A percentile compares a stretch with the other conserved stretches of the same genome.
phyloP scores from a whole-genome alignment of 1,140 invertebrate species.

The Phymorhynchus buccinoides region DNA sequence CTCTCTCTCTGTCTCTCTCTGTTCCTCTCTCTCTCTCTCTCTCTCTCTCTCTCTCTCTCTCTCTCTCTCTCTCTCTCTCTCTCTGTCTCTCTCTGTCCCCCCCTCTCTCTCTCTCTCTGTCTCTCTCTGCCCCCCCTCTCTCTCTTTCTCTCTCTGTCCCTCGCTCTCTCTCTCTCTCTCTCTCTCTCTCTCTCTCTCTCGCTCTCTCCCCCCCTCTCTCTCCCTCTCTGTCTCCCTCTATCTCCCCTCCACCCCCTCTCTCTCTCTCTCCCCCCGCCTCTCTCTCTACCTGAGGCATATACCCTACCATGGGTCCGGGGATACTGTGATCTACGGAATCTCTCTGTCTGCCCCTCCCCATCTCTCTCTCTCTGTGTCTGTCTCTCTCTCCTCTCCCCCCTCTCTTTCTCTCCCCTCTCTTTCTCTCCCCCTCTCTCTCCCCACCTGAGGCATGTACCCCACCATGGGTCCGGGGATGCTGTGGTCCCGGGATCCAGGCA shows the following conservation, averaged over 20 bases:
- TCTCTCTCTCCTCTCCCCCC: background rate
- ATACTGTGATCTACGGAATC: constrained; percentile 59
- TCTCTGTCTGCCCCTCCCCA: background rate
- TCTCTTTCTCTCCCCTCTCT: background rate
- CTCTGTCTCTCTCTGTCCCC: no score
- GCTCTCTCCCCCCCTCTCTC: background rate
- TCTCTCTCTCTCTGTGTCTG: background rate
- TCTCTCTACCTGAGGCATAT: constrained; percentile 74
- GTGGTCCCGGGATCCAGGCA: constrained; percentile 66
- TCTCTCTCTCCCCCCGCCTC: background rate
- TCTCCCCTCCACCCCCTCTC: background rate
- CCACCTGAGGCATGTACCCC: constrained; percentile 74
- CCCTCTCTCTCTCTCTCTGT: no score
- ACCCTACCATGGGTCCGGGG: constrained; percentile 72
- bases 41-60: no score
- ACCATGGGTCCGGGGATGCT: constrained; percentile 71
- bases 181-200: background rate
- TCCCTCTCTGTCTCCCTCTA: background rate
- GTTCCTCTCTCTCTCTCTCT: no score
- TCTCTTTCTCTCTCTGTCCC: no score
- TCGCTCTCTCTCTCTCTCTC: no score
- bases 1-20: no score
- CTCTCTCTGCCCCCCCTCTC: no score
- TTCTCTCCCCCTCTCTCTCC: background rate
- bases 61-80: no score